Evolutionary conservation across 2,113 vertebrate genomes (phyloP).

Genomic region (Tympanuchus pallidicinctus): DNA sequence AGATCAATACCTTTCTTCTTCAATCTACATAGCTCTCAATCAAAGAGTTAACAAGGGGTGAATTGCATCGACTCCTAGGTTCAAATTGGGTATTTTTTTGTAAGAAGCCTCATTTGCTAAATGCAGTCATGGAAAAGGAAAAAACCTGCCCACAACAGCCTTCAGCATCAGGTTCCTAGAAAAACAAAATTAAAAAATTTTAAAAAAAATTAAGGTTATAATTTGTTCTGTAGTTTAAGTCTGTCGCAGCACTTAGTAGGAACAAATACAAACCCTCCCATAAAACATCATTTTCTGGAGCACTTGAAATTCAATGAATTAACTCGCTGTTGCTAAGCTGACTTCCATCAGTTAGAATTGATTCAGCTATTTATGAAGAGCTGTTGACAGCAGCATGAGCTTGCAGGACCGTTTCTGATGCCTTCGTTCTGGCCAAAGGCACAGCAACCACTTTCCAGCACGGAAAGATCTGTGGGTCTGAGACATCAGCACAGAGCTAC

Average conservation of each 20-base stretch:
- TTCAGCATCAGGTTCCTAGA: neutral
- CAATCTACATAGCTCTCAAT: constrained; percentile 56
- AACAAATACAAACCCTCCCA: constrained; percentile 18
- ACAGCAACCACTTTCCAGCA: neutral
- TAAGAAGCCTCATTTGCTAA: constrained; percentile 23
- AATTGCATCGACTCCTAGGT: constrained; percentile 22
- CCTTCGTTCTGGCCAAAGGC: neutral
- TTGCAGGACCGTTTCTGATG: accelerated
- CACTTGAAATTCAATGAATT: neutral
- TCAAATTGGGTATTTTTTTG: constrained; percentile 15
- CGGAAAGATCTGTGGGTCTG: neutral
- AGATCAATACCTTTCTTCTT: constrained; percentile 36
- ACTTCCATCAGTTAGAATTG: neutral
- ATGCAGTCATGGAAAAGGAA: neutral
- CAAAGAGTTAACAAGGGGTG: constrained; percentile 66
- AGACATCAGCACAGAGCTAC: too few relatives aligned
- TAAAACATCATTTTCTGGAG: neutral
- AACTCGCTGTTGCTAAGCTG: neutral
- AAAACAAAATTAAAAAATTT: neutral
- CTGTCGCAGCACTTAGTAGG: neutral
- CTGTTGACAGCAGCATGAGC: neutral
- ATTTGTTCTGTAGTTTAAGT: constrained; percentile 46
- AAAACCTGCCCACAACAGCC: neutral
- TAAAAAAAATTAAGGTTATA: neutral
- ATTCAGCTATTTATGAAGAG: neutral